These are phyloP conservation scores for Drosophila mauritiana DNA, from an alignment of 1,140 invertebrate genomes.

Conservation along the genomic window DNA sequence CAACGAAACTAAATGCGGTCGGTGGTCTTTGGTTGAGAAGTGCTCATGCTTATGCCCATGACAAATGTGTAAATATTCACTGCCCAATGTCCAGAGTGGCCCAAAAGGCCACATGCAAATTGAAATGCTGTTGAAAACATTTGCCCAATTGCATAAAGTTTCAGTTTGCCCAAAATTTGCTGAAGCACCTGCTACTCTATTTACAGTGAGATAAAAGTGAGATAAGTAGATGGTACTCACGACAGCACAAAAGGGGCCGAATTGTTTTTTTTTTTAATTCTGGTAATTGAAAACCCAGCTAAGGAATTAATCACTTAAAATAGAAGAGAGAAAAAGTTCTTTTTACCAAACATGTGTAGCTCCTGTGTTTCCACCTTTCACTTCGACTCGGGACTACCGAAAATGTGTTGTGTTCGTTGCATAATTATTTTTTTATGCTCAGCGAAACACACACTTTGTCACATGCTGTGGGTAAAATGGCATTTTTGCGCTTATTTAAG, in stretches of 20 bases:
- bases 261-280: not conserved
- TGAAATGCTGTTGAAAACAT: slow-evolving; percentile 63
- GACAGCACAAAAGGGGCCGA: not conserved
- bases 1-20: slow-evolving; percentile 70
- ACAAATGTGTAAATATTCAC: slow-evolving; percentile 51
- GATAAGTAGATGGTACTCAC: not conserved
- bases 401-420: slow-evolving; percentile 32
- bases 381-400: not conserved
- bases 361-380: not conserved
- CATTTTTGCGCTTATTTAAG: slow-evolving; percentile 80
- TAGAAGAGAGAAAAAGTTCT: too few relatives aligned
- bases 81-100: slow-evolving; percentile 23
- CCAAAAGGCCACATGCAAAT: slow-evolving; percentile 52
- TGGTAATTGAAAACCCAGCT: too few relatives aligned
- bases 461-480: slow-evolving; percentile 66
- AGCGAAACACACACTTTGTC: slow-evolving; percentile 65
- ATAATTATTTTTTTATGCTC: slow-evolving; percentile 71
- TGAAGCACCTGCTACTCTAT: slow-evolving; percentile 36
- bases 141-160: slow-evolving; percentile 61
- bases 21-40: slow-evolving; percentile 28
- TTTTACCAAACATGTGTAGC: not conserved
- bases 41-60: slow-evolving; percentile 33
- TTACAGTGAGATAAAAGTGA: slow-evolving; percentile 5
- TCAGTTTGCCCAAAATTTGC: slow-evolving; percentile 44
- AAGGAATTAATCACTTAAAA: too few relatives aligned